Evolutionary conservation across 2,888 invertebrate species (phyloP), one percentile per base, ranked within the genome.

Genomic region (Sesia apiformis): DNA sequence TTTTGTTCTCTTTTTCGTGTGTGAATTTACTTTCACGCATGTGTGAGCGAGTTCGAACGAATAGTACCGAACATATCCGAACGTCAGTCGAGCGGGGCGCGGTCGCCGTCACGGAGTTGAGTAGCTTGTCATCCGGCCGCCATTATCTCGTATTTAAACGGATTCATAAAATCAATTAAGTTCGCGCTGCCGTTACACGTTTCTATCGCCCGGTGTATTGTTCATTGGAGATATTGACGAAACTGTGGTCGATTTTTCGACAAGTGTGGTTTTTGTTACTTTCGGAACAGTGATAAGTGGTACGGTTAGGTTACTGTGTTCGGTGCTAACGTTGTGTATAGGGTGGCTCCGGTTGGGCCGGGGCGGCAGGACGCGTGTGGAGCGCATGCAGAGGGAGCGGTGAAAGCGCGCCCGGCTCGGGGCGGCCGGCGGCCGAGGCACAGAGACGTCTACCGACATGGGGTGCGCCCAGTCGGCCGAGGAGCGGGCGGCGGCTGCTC

Each of bases 401-500:
- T 91, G 90, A 90, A 82, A 90, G 87, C 90, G 89, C 90, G 91
- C 90, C 87, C 84, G 86, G 81, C 87, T 90, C 87, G 87, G 85
- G 82, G 79, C 79, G 84, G 82, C 83, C 82, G 87, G 86, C 86
- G 84, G 86, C 81, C 78, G 78, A 84, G 82, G 78, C 76, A 73
- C 76, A 78, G 76, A 75, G 81, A 90, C 86, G 84, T 84, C 88
- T 79, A 84, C 90, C 88, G 88, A 83, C 81, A 99, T 99, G 98
- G 99, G 99, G 91, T 99, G 99, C 93, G 97, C 98, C 90, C 97
- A 98, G 94, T 98, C 98, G 91, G 98, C 98, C 74, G 99, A 99
- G 91, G 99, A 99, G 92, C 93, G 98, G 91, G 97, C 97, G 82
- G 99, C 99, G 79, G 94, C 97, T 89, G 99, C 98, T 90, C 94